These are phyloP conservation scores for Catharus bicknelli DNA, from an alignment of 2,113 vertebrate species.

Conservation along the genomic window DNA sequence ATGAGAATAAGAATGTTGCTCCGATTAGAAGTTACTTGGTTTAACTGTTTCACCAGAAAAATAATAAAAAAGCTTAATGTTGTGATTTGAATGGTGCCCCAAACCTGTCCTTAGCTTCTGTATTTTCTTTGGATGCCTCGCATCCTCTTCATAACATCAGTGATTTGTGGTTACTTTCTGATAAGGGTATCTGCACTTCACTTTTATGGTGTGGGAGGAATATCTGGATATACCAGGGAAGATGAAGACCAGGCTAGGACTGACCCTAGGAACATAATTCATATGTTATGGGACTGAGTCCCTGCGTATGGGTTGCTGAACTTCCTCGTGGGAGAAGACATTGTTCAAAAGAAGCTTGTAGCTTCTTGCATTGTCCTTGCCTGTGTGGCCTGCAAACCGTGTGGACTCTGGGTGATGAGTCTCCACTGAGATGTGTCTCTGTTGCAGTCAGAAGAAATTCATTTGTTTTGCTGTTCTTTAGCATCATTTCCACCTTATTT, in stretches of 20 bases:
- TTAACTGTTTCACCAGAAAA: neutral
- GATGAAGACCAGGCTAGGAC: neutral
- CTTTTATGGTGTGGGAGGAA: neutral
- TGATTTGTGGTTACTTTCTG: neutral
- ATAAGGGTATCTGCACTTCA: neutral
- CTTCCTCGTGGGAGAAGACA: neutral
- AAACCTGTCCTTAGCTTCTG: neutral
- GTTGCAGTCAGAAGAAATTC: neutral
- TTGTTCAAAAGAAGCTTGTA: neutral
- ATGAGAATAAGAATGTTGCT: neutral
- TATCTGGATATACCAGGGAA: neutral
- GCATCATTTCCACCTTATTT: neutral
- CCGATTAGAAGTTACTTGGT: neutral
- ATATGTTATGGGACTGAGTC: fast-evolving
- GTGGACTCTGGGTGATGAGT: neutral
- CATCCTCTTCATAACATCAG: neutral
- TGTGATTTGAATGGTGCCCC: neutral
- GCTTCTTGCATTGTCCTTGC: neutral
- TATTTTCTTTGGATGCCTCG: neutral
- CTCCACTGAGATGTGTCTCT: neutral
- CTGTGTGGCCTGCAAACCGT: neutral
- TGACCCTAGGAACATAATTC: neutral
- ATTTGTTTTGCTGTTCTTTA: neutral
- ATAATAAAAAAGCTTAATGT: neutral
- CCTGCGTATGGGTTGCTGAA: neutral